A percentile compares a stretch with the other conserved stretches of the same genome.
phyloP scores from a whole-genome alignment of 2,888 invertebrate genomes.

The Thalpophila matura region DNA sequence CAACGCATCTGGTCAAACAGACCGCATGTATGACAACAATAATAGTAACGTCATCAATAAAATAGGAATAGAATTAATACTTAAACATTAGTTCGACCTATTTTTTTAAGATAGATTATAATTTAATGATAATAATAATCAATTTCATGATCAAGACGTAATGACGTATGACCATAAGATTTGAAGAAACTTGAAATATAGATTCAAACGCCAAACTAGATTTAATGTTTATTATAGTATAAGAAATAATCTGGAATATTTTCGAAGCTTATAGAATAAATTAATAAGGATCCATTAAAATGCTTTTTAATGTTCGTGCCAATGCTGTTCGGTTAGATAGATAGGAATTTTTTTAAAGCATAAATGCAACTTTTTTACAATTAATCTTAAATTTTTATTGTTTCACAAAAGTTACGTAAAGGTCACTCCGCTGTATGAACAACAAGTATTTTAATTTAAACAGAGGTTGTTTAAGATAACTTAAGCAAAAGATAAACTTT shows the following conservation, averaged over 20 bases:
- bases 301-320: neutral
- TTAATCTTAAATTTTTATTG: neutral
- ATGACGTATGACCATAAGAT: too few species aligned
- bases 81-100: neutral
- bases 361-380: too few species aligned
- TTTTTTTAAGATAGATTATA: neutral
- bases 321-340: too few species aligned
- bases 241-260: slow-evolving; percentile 2
- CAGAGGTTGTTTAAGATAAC: neutral
- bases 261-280: neutral
- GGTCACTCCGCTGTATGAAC: neutral
- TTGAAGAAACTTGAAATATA: neutral
- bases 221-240: neutral
- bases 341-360: too few species aligned
- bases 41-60: slow-evolving; percentile 14
- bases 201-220: neutral
- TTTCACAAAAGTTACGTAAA: neutral
- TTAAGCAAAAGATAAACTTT: slow-evolving; percentile 7
- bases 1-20: slow-evolving; percentile 19
- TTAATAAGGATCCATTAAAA: neutral
- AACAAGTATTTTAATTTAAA: neutral
- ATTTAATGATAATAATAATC: neutral
- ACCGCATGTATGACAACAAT: slow-evolving; percentile 2
- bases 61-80: neutral
- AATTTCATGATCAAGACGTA: neutral